phyloP scores from a whole-genome alignment of 2,113 vertebrate genomes.

The Chionomys nivalis region DNA sequence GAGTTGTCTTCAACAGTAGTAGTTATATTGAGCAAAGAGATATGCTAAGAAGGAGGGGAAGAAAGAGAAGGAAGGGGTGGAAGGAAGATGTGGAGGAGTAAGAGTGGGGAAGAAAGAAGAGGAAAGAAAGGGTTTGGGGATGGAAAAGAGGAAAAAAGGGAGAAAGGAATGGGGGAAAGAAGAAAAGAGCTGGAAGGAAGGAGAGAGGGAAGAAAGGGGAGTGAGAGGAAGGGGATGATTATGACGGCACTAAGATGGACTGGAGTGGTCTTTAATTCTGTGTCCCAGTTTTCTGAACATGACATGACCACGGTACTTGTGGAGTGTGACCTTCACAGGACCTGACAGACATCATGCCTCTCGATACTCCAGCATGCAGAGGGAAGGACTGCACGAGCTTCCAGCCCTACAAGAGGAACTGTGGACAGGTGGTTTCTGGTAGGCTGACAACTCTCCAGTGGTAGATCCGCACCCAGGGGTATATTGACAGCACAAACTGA shows the following conservation, averaged over 20 bases:
- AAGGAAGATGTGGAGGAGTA: no score
- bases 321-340: not conserved
- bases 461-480: no score
- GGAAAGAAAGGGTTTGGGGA: not conserved
- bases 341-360: not conserved
- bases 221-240: not conserved
- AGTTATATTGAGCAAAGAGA: not conserved
- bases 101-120: not conserved
- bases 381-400: not conserved
- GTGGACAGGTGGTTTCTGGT: not conserved
- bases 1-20: not conserved
- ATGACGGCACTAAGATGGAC: slow-evolving; percentile 21
- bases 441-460: not conserved
- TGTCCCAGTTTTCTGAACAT: not conserved
- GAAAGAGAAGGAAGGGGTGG: not conserved
- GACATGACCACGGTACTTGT: not conserved
- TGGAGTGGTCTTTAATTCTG: slow-evolving; percentile 45
- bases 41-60: not conserved
- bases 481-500: not conserved
- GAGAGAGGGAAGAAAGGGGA: not conserved
- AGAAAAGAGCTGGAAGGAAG: no score
- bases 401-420: not conserved
- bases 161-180: no score
- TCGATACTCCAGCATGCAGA: not conserved
- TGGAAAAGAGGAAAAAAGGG: no score